A percentile compares a stretch with the other conserved stretches of the same genome.
phyloP scores from a whole-genome alignment of 2,888 invertebrate species.

The Invenusta paracnida region DNA sequence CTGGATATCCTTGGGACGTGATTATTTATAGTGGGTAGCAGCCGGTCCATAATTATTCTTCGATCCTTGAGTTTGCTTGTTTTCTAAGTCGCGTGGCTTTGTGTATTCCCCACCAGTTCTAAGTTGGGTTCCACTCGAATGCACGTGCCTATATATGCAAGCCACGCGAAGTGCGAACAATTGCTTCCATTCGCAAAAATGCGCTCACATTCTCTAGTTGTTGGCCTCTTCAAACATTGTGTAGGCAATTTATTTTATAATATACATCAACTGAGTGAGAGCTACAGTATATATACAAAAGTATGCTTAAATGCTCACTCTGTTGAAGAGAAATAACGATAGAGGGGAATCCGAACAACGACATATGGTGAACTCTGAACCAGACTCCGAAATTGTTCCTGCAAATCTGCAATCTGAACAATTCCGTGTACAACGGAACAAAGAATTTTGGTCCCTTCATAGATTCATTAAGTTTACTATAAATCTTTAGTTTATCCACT shows the following conservation, averaged over 20 bases:
- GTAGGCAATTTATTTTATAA: too few species aligned
- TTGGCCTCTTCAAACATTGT: too few species aligned
- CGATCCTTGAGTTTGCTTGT: neutral
- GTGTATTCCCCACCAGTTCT: neutral
- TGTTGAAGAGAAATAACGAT: too few species aligned
- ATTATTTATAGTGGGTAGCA: neutral
- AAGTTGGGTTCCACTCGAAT: neutral
- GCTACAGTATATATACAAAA: too few species aligned
- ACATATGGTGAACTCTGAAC: conserved; percentile 22
- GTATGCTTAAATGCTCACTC: too few species aligned
- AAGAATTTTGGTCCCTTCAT: neutral
- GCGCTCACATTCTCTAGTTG: too few species aligned
- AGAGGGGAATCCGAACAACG: neutral
- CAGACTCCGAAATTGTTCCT: too few species aligned
- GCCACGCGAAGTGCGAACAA: conserved; percentile 23
- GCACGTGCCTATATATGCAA: neutral
- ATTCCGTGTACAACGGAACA: neutral
- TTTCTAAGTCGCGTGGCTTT: neutral
- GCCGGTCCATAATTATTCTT: neutral
- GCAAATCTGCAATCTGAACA: neutral
- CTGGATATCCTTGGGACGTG: neutral
- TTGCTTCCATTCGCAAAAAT: neutral
- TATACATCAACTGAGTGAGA: too few species aligned
- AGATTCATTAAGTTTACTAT: too few species aligned
- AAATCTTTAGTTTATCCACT: too few species aligned